Base-by-base conservation (phyloP, 2,888 invertebrate genomes). In the Meloe dianella region DNA sequence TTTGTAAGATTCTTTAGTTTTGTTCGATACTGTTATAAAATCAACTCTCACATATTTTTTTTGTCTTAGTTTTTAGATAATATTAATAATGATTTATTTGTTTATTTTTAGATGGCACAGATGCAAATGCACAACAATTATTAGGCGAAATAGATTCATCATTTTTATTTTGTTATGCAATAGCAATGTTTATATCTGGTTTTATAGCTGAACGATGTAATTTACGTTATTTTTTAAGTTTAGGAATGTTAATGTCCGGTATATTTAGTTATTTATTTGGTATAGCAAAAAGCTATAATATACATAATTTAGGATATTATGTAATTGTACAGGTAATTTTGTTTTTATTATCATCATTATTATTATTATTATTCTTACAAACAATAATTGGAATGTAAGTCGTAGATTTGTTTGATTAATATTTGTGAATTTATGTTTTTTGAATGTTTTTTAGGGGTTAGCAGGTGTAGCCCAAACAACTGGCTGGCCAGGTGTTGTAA, bases 401-500 rank as follows among this genome's bases (percentile, higher is more conserved):
- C 57, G 30, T 17, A n/a, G 38, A 47, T 47, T 17, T 7, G 41
- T 60, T 27, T 27, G 29, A 35, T 60, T n/a, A n/a, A 35, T n/a
- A 17, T 27, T 27, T 27, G n/a, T 4, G 27, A 38, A 60, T 7
- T 60, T 63, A 20, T 35, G 17, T 38, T 12, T 56, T 17, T 32
- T 17, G 27, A 3, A 27, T n/a, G 66, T 30, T 56, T 57, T 82
- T 60, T 78, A 94, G 93, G 88, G 90, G 0, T 84, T 91, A 7
- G 93, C 93, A 1, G 98, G 98, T 10, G 86, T 96, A 12, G 90
- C 92, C 12, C 97, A 98, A 86, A 95, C 97, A 0, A 93, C 96
- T 0, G 97, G 98, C 0, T 98, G 98, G 97, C 98, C 98, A 0
- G 95, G 96, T 62, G 97, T 98, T 0, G 97, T 98, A 0, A 89